These are phyloP conservation scores for Garra rufa DNA, from an alignment of 2,113 vertebrate genomes.

Conservation along the genomic window DNA sequence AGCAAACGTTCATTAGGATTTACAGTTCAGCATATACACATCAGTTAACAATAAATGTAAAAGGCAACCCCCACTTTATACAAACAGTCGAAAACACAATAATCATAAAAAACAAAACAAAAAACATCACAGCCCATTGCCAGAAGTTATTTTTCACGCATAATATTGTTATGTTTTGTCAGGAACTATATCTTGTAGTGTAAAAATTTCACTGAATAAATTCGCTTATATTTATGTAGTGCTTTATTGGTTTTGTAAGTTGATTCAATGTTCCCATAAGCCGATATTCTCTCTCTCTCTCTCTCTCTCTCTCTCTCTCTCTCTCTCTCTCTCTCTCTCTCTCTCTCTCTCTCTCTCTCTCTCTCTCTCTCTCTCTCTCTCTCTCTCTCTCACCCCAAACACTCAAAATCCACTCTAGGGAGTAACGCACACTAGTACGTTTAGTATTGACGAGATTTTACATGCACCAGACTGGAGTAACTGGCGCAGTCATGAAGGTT, in stretches of 20 bases:
- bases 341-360: neutral
- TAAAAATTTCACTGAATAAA: neutral
- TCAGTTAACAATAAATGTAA: neutral
- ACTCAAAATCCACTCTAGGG: neutral
- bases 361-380: neutral
- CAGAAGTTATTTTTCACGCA: neutral
- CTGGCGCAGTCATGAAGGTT: slow-evolving; percentile 52
- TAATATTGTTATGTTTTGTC: neutral
- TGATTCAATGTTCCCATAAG: neutral
- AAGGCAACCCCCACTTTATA: too few relatives aligned
- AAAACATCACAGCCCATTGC: neutral
- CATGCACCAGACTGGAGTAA: slow-evolving; percentile 25
- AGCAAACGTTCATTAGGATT: neutral
- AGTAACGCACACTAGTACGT: slow-evolving; percentile 41
- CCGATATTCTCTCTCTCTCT: neutral
- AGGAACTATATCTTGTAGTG: neutral
- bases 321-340: too few relatives aligned
- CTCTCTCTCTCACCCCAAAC: neutral
- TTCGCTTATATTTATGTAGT: neutral
- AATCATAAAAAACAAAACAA: too few relatives aligned
- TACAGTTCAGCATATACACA: neutral
- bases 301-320: neutral
- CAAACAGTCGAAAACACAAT: too few relatives aligned
- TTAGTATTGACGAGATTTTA: slow-evolving; percentile 31
- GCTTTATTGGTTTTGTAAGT: neutral